Percentiles rank a stretch among this genome's conserved stretches.
phyloP scores from a whole-genome alignment of 2,888 invertebrate species.

The Beris morrisii region DNA sequence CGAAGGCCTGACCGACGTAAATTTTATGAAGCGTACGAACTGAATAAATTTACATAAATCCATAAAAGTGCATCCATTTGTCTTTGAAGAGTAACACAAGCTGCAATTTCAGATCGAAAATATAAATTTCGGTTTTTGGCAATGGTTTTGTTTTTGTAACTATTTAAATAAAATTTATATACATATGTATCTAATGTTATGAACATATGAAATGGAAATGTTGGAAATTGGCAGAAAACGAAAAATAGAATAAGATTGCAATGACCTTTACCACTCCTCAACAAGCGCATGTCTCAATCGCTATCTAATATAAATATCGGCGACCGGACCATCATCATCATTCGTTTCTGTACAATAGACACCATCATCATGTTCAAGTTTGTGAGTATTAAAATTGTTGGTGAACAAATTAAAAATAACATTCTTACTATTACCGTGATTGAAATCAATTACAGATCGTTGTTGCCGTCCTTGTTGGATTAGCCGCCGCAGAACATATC shows the following conservation, averaged over 20 bases:
- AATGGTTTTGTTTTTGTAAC: too few species aligned
- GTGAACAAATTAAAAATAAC: neutral
- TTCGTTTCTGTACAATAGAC: constrained; percentile 27
- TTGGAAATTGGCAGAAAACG: neutral
- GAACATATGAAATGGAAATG: neutral
- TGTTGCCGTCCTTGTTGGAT: constrained; percentile 21
- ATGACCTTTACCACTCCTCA: constrained; percentile 24
- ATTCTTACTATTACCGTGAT: neutral
- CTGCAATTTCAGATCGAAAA: too few species aligned
- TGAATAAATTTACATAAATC: too few species aligned
- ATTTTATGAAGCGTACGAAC: too few species aligned
- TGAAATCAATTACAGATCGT: constrained; percentile 12
- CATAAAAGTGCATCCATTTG: too few species aligned
- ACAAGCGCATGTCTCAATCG: constrained; percentile 5
- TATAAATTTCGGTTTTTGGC: too few species aligned
- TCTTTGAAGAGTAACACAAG: too few species aligned
- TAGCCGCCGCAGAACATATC: constrained; percentile 31
- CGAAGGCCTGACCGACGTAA: too few species aligned
- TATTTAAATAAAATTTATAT: too few species aligned
- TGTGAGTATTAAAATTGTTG: constrained; percentile 15
- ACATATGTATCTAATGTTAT: too few species aligned
- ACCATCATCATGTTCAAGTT: constrained; percentile 26
- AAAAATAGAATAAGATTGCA: constrained; percentile 9
- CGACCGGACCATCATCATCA: constrained; percentile 10
- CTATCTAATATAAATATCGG: constrained; percentile 21